phyloP scores from a whole-genome alignment of 2,797 vertebrate species.

The Fundulus diaphanus region DNA sequence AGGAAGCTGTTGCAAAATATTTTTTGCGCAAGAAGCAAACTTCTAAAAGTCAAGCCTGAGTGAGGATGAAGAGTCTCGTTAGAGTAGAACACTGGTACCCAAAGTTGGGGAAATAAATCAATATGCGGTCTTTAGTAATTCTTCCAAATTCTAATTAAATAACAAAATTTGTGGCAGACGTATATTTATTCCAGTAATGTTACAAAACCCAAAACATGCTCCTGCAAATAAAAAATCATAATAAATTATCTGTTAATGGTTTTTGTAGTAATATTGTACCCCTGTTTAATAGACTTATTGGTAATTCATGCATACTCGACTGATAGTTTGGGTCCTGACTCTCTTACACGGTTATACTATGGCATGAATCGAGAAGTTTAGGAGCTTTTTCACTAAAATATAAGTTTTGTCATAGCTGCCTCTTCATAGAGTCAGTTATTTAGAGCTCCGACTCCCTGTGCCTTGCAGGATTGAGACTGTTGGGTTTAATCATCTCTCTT shows the following conservation, averaged over 20 bases:
- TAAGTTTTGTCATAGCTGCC: conserved; percentile 1
- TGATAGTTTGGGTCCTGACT: background rate
- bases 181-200: background rate
- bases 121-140: background rate
- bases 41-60: background rate
- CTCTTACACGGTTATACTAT: background rate
- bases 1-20: background rate
- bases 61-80: background rate
- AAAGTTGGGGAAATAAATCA: background rate
- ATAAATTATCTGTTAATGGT: background rate
- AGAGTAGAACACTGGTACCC: too few relatives aligned
- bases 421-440: background rate
- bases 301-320: background rate
- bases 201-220: background rate
- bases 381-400: conserved; percentile 3
- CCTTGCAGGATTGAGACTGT: conserved; percentile 31
- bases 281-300: background rate
- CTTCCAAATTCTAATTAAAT: background rate
- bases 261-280: background rate
- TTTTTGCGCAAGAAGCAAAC: background rate
- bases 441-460: conserved; percentile 24
- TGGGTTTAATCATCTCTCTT: conserved; percentile 18
- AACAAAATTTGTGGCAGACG: background rate
- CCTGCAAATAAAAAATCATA: background rate
- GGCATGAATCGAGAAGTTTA: background rate